Evolutionary conservation across 2,888 invertebrate species (phyloP), one percentile per base, ranked within the genome.

Genomic region (Andrena hattorfiana): DNA sequence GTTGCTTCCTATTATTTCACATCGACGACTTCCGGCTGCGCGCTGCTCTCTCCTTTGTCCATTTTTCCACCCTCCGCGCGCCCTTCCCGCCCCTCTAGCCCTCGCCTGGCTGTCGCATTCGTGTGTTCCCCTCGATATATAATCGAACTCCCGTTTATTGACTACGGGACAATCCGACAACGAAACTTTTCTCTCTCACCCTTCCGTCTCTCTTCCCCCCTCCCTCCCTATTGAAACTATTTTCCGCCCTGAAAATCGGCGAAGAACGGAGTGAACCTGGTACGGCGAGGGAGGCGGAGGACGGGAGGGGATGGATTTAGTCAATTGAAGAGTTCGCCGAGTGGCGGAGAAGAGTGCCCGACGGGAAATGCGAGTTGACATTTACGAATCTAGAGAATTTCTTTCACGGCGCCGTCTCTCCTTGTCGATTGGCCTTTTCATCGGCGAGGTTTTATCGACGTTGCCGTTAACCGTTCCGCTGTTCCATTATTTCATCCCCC

Each of bases 1-100:
- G 78, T 84, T 84, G 87, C 78, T 86, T 88, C 84, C 86, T 86
- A 86, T 90, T 89, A 88, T 90, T 89, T 89, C 80, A 72, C 74
- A 85, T 79, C 86, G 85, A 85, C 80, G 85, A 91, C 85, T 86
- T 84, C 60, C 83, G 73, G 62, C 71, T 67, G 67, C 32, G 26
- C 30, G 71, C 76, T 80, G 81, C 83, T 76, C 88, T 56, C 70
- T 71, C 64, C 60, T 64, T 66, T 54, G 66, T 78, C 64, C 68
- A 84, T 81, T 78, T 79, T 70, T 54, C 28, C 56, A 51, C 72
- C 23, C 23, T n/a, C 28, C 56, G 23, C 35, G 20, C 48, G 42
- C 26, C 16, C 30, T 56, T 0, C 8, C 16, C 30, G 3, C n/a
- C 16, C 26, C 20, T 32, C n/a, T 42, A 1, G 26, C 28, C 49